Conservation (phyloP, 2,113 vertebrate genomes). For the Anhinga anhinga region DNA sequence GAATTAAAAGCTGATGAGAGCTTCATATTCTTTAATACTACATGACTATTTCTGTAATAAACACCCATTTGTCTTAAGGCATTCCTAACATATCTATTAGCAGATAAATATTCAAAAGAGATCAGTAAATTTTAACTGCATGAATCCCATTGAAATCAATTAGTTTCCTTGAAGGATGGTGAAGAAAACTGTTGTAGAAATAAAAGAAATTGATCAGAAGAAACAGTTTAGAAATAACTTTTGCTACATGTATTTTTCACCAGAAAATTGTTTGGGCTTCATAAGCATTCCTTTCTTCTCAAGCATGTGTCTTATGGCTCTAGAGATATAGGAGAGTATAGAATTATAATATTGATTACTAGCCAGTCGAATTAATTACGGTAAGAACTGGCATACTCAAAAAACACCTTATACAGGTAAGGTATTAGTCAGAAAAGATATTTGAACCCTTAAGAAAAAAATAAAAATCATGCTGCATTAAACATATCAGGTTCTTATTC, state of each 20-base stretch:
- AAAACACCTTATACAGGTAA: background rate
- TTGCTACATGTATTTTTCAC: background rate
- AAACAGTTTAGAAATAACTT: background rate
- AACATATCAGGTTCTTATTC: background rate
- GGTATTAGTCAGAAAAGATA: background rate
- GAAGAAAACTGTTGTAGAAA: background rate
- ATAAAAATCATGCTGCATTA: background rate
- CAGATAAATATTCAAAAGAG: background rate
- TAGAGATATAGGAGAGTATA: background rate
- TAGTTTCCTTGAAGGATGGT: background rate
- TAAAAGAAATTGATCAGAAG: background rate
- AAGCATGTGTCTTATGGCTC: background rate
- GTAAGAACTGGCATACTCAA: background rate
- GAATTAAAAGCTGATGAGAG: background rate
- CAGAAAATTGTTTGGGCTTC: background rate
- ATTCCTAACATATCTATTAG: background rate
- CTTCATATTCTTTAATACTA: background rate
- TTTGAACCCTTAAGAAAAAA: background rate
- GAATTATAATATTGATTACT: background rate
- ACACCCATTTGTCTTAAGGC: background rate
- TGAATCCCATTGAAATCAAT: background rate
- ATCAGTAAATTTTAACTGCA: background rate
- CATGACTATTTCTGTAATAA: background rate
- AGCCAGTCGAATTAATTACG: background rate
- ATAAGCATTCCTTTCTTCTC: background rate